phyloP scores from a whole-genome alignment of 2,797 vertebrate genomes.

The Otolemur crassicaudatus region DNA sequence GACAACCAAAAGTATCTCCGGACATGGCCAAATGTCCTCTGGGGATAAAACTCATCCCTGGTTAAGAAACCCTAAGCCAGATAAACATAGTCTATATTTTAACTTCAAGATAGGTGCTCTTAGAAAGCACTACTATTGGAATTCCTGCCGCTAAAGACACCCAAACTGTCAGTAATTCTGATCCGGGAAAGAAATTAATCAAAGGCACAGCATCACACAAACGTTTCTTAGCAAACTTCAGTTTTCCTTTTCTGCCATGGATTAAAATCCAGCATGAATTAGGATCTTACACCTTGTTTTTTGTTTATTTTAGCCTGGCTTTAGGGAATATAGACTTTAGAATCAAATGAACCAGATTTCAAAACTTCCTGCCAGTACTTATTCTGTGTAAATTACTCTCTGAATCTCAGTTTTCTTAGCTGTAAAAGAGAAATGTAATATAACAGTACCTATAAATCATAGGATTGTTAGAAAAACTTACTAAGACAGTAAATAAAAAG shows the following conservation, averaged over 20 bases:
- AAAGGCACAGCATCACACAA: neutral
- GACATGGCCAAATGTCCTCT: neutral
- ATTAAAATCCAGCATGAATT: neutral
- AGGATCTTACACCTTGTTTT: neutral
- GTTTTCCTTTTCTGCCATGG: neutral
- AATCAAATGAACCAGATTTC: slow-evolving; percentile 5
- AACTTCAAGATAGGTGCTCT: neutral
- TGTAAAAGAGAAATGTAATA: neutral
- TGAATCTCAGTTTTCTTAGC: slow-evolving; percentile 14
- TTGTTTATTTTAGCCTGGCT: neutral
- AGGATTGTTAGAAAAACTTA: neutral
- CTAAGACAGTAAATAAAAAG: neutral
- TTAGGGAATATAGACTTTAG: neutral
- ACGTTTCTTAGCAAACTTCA: neutral
- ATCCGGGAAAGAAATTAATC: neutral
- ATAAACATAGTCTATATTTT: neutral
- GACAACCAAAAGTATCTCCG: neutral
- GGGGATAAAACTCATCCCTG: slow-evolving; percentile 3
- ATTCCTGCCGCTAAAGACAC: neutral
- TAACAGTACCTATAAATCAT: neutral
- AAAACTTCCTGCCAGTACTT: neutral
- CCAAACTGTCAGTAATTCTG: neutral
- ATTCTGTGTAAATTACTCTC: slow-evolving; percentile 14
- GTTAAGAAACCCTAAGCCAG: neutral
- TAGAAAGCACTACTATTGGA: neutral